phyloP scores from a whole-genome alignment of 2,888 invertebrate species.

The Chelonus formosanus region DNA sequence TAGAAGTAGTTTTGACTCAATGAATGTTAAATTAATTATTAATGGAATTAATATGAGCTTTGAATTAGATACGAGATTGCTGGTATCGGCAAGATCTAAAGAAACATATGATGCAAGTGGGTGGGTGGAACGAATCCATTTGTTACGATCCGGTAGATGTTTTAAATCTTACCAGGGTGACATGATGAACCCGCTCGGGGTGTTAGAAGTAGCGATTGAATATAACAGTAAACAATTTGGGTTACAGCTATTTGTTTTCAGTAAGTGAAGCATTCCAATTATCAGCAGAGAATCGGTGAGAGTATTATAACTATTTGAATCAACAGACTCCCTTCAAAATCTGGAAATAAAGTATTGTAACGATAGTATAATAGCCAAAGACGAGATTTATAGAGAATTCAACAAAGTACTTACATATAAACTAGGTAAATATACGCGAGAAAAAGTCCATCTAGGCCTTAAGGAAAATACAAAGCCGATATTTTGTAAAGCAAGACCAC shows the following conservation, averaged over 20 bases:
- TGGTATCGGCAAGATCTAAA: slow-evolving; percentile 34
- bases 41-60: too few relatives aligned
- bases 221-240: neutral
- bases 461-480: neutral
- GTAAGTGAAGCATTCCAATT: neutral
- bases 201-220: neutral
- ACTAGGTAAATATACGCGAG: neutral
- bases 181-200: neutral
- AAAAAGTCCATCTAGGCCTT: neutral
- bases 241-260: neutral
- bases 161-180: neutral
- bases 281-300: neutral
- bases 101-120: neutral
- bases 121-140: too few relatives aligned
- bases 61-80: slow-evolving; percentile 39
- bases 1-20: too few relatives aligned
- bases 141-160: neutral
- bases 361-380: too few relatives aligned
- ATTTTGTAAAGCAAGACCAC: slow-evolving; percentile 40
- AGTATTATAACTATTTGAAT: neutral
- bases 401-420: neutral
- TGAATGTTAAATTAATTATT: too few relatives aligned
- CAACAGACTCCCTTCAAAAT: too few relatives aligned
- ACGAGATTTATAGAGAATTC: too few relatives aligned
- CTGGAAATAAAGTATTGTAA: too few relatives aligned